Conservation (phyloP, 2,888 invertebrate species). For the Heterodera filipjevi region DNA sequence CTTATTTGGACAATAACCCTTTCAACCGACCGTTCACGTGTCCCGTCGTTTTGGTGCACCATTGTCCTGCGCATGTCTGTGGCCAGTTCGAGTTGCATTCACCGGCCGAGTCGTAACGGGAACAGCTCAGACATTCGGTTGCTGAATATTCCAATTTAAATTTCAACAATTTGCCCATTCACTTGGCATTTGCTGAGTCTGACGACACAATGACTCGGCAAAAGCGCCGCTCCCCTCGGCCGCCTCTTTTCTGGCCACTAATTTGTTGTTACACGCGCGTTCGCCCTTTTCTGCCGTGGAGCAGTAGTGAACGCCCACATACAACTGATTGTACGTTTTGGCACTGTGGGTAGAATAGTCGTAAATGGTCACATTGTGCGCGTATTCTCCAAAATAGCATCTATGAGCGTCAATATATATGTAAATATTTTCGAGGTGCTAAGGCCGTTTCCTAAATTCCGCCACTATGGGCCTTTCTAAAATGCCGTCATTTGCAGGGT, state of each 20-base stretch:
- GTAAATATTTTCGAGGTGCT: too few species aligned
- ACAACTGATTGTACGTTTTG: neutral
- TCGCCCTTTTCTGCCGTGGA: neutral
- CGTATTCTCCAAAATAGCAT: neutral
- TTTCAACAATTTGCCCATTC: neutral
- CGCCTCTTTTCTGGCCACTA: neutral
- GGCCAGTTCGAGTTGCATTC: slow-evolving; percentile 19
- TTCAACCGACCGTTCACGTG: slow-evolving; percentile 20
- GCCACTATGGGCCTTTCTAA: too few species aligned
- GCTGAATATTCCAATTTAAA: neutral
- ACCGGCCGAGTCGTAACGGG: slow-evolving; percentile 17
- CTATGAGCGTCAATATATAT: too few species aligned
- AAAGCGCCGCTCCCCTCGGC: neutral
- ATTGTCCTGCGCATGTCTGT: slow-evolving; percentile 22
- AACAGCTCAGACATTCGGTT: slow-evolving; percentile 21
- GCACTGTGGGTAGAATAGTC: neutral
- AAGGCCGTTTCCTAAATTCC: too few species aligned
- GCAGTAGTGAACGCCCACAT: neutral
- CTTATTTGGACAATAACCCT: too few species aligned
- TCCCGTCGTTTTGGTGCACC: slow-evolving; percentile 30
- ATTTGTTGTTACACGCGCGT: slow-evolving; percentile 1
- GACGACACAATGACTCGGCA: neutral
- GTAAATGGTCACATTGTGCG: slow-evolving; percentile 3
- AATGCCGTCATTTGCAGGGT: too few species aligned
- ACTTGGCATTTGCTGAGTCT: neutral